Percentiles rank a stretch among this genome's conserved stretches.
These are phyloP conservation scores for Rhagologus leucostigma DNA, from an alignment of 2,113 vertebrate species.

Conservation along the genomic window DNA sequence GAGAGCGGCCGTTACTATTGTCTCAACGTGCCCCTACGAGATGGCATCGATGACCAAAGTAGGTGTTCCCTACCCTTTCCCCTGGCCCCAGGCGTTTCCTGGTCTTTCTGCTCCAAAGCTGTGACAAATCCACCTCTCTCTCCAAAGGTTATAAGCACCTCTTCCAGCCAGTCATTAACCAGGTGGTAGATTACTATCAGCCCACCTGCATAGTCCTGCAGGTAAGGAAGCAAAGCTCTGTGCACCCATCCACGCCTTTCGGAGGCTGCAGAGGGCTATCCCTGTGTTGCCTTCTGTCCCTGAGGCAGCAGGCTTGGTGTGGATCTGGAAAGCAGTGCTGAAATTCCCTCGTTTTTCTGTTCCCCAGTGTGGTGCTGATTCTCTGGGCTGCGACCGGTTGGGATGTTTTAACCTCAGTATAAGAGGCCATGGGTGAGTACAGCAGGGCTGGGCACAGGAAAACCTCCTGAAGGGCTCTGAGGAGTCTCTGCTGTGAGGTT, in stretches of 20 bases:
- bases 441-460: background rate
- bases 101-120: conserved; percentile 17
- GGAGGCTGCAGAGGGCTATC: background rate
- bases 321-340: background rate
- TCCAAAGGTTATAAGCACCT: conserved; percentile 92
- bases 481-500: background rate
- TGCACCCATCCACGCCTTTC: accelerated
- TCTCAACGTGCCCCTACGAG: conserved; percentile 93
- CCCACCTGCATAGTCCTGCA: conserved; percentile 97
- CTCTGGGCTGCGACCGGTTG: conserved; percentile 92
- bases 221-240: conserved; percentile 68
- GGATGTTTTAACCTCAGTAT: conserved; percentile 99
- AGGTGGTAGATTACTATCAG: conserved; percentile 98
- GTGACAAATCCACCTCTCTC: conserved; percentile 42
- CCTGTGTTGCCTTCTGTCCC: background rate
- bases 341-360: background rate
- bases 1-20: conserved; percentile 98
- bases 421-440: conserved; percentile 92
- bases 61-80: background rate
- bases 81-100: background rate
- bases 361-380: conserved; percentile 93
- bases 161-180: conserved; percentile 97
- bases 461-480: background rate
- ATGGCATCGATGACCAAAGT: conserved; percentile 98
- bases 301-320: background rate